Evolutionary conservation across 2,888 invertebrate genomes (phyloP).

Genomic region (Esperia sulphurella): DNA sequence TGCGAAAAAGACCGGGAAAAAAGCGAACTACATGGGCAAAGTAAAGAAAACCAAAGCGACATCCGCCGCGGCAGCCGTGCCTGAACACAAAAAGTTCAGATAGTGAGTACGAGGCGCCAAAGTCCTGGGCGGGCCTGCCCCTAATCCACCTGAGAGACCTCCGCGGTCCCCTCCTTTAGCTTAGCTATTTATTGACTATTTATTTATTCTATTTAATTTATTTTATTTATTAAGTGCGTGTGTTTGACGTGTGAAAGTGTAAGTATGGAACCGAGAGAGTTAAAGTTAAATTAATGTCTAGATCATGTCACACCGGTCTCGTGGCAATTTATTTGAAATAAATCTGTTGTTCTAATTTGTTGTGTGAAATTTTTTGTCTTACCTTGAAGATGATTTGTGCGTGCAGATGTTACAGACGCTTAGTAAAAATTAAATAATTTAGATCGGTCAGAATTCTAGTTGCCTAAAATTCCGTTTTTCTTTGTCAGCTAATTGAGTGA

Average conservation of each 20-base stretch:
- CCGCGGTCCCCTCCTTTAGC: constrained; percentile 71
- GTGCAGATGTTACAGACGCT: constrained; percentile 28
- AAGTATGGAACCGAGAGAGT: constrained; percentile 69
- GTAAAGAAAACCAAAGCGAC: constrained; percentile 77
- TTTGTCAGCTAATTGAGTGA: constrained; percentile 67
- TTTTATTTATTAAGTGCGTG: constrained; percentile 81
- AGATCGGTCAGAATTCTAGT: constrained; percentile 73
- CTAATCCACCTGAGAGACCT: constrained; percentile 70
- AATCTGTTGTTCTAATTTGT: constrained; percentile 74
- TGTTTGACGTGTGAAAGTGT: constrained; percentile 74
- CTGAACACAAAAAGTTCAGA: constrained; percentile 78
- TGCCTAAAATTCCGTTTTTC: constrained; percentile 30
- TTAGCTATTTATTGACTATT: constrained; percentile 80
- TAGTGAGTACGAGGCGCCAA: constrained; percentile 59
- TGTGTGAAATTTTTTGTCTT: constrained; percentile 70
- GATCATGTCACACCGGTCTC: constrained; percentile 78
- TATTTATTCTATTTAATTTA: constrained; percentile 80
- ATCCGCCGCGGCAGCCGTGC: constrained; percentile 62
- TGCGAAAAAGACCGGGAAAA: constrained; percentile 72
- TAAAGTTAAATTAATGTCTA: constrained; percentile 79
- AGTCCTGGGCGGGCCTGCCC: constrained; percentile 52
- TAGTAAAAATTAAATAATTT: constrained; percentile 7
- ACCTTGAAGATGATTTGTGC: constrained; percentile 68
- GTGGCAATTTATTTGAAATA: constrained; percentile 79
- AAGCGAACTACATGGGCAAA: constrained; percentile 70